Evolutionary conservation across 2,797 vertebrate species (phyloP), one percentile per base, ranked within the genome.

Genomic region (Liasis olivaceus): DNA sequence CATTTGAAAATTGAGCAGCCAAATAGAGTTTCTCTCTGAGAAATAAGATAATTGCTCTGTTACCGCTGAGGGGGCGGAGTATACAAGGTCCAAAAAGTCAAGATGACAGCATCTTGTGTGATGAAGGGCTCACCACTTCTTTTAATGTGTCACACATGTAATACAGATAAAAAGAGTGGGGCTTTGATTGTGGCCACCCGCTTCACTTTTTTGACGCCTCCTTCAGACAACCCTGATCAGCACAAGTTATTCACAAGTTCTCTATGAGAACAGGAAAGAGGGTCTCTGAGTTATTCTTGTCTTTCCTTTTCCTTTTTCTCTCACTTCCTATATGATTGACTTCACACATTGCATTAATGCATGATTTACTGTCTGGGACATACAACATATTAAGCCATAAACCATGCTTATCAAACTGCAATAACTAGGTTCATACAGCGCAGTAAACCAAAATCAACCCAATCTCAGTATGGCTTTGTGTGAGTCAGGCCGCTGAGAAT

Each of bases 251-350:
- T 47, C 77, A 47, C 42, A 47, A 47, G 24, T 47, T 81, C 36
- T 81, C 20, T 24, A 2, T 12, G 13, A 31, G 69, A 81, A 54
- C 22, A 63, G 8, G 86, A 84, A 88, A 77, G 36, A 13, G 22
- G 36, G n/a, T 63, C 8, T 87, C 51, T 51, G 7, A 36, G 91
- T 94, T 72, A 36, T 22, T 0, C 81, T 6, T 94, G 94, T 93
- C 69, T 51, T 93, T 89, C 31, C 26, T 22, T 92, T 89, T 90
- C 56, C 66, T 58, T 94, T 89, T 51, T 93, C 92, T n/a, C n/a
- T 36, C 47, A 20, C 22, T 81, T 81, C 72, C 42, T 47, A 24
- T 81, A 24, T 81, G 42, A 47, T 47, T 81, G 77, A 47, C 47
- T 81, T 81, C 77, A 81, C 77, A 26, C 9, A 81, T 47, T 24